Evolutionary conservation across 2,113 vertebrate genomes (phyloP), one percentile per base, ranked within the genome.

Genomic region (Ursus arctos): DNA sequence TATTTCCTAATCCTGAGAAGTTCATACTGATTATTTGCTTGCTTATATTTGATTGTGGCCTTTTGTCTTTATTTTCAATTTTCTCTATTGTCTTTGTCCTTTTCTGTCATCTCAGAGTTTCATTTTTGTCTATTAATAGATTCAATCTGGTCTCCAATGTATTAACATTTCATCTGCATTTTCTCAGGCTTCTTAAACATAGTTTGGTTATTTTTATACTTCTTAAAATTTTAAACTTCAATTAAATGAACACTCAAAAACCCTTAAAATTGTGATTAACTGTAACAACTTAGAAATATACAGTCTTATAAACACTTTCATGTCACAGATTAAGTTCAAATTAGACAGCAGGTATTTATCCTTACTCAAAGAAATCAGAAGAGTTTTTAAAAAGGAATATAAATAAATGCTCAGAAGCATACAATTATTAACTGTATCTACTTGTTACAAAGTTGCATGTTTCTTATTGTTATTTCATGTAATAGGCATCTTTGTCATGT

Each of bases 161-260:
- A 69, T 71, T 80, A 65, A 63, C 8, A 65, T 43, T 88, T 83
- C 43, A 33, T 7, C 40, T 79, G 4, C 19, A 36, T 63, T 83
- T 76, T 88, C 51, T n/a, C 24, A 47, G 72, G 24, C n/a, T 59
- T 65, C 22, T 51, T 84, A 51, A 24, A 61, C n/a, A 85, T n/a
- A 79, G 11, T 33, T 88, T 49, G 61, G 36, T 88, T 69, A 49
- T 33, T 94, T 69, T 63, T 59, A 43, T 0, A 55, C 22, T 71
- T 94, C 28, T 72, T 88, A 57, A 63, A 94, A 88, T 16, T 40
- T 88, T 79, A 83, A 84, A 84, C 40, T 86, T 95, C 22, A 91
- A 84, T 94, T 71, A 65, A 67, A 61, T 57, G 61, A 96, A 36
- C 9, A 80, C 28, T 53, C 19, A 53, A 22, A 77, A 31, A 16